A percentile compares a stretch with the other conserved stretches of the same genome.
Conservation (phyloP, 1,140 invertebrate species). For the Tenebrio molitor region DNA sequence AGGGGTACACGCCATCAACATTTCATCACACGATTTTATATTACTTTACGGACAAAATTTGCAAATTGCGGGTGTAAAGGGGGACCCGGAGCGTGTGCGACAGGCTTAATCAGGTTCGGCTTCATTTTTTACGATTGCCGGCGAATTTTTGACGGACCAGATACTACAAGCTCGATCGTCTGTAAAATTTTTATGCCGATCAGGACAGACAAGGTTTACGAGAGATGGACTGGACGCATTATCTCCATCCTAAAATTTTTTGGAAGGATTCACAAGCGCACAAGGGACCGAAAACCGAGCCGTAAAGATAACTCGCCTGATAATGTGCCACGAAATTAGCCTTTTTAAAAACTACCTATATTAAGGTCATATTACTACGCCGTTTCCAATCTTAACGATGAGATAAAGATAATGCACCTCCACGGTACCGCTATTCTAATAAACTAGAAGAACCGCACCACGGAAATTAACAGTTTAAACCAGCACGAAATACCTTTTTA, state of each 20-base stretch:
- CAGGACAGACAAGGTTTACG: conserved; percentile 2
- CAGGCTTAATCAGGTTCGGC: conserved; percentile 14
- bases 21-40: conserved; percentile 50
- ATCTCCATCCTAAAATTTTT: conserved; percentile 13
- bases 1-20: conserved; percentile 46
- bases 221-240: background rate
- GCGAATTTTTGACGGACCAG: background rate
- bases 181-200: conserved; percentile 30
- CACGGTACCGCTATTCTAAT: background rate
- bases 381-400: conserved; percentile 4
- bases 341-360: conserved; percentile 25
- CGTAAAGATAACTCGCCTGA: conserved; percentile 30
- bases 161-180: background rate
- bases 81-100: conserved; percentile 1
- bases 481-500: too few relatives aligned
- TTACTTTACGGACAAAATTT: conserved; percentile 30
- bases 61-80: conserved; percentile 38
- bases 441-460: background rate
- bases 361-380: background rate
- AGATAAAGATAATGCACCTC: conserved; percentile 2
- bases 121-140: conserved; percentile 16
- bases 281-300: background rate
- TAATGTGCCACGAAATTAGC: conserved; percentile 39
- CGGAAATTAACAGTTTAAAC: too few relatives aligned
- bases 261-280: background rate